Evolutionary conservation across 2,888 invertebrate species (phyloP).

Genomic region (Aporophyla lueneburgensis): DNA sequence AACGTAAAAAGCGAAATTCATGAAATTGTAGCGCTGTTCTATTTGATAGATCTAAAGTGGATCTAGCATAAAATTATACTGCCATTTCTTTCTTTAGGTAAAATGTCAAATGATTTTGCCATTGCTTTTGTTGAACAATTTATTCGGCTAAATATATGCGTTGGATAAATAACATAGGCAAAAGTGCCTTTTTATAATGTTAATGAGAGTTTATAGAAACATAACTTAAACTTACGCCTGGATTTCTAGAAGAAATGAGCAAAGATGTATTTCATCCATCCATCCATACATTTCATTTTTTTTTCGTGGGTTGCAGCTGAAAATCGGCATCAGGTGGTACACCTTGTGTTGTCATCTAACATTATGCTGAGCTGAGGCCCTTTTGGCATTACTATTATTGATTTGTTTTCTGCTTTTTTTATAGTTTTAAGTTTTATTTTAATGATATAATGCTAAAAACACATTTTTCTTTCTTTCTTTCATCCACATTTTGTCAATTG

Average conservation of each 20-base stretch:
- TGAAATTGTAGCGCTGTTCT: slow-evolving; percentile 30
- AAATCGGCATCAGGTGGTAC: too few species aligned
- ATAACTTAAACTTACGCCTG: background rate
- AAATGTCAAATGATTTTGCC: background rate
- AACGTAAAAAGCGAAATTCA: slow-evolving; percentile 36
- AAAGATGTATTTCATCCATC: too few species aligned
- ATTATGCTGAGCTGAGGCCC: too few species aligned
- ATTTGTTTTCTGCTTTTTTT: too few species aligned
- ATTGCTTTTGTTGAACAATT: background rate
- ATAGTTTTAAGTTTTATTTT: too few species aligned
- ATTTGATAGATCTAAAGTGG: slow-evolving; percentile 27
- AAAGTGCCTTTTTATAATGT: background rate
- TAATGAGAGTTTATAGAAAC: background rate
- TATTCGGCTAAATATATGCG: background rate
- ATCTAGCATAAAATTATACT: slow-evolving; percentile 32
- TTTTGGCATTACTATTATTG: too few species aligned
- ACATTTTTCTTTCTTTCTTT: too few species aligned
- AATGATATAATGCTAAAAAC: too few species aligned
- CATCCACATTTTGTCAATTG: background rate
- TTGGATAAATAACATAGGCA: background rate
- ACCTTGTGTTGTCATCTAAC: too few species aligned
- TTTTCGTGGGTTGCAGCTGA: too few species aligned
- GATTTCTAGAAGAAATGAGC: background rate
- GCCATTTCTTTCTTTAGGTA: slow-evolving; percentile 9
- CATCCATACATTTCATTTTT: too few species aligned